Percentiles rank a stretch among this genome's conserved stretches.
Evolutionary conservation across 2,888 invertebrate genomes (phyloP).

Genomic region (Tipula vernalis): DNA sequence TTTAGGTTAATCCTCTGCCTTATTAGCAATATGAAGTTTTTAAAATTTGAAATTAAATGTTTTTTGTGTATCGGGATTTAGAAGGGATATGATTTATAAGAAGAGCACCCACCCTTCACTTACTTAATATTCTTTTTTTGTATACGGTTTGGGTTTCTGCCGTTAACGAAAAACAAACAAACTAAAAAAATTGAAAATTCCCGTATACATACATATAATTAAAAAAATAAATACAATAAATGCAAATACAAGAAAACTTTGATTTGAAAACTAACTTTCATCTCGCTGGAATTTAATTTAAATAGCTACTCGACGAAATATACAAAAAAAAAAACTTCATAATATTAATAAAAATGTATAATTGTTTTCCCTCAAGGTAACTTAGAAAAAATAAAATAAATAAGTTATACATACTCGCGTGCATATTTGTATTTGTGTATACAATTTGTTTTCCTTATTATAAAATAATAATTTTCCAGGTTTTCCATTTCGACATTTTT

Average conservation of each 20-base stretch:
- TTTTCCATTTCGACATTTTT: not conserved
- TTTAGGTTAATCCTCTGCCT: no score
- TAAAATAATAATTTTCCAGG: not conserved
- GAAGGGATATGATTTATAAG: no score
- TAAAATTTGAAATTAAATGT: no score
- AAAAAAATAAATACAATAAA: no score
- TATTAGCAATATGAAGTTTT: no score
- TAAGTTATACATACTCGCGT: not conserved
- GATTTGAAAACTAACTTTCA: not conserved
- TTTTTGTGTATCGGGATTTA: no score
- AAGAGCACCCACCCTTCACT: no score
- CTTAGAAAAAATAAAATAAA: not conserved
- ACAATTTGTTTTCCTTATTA: not conserved
- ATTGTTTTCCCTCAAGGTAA: not conserved
- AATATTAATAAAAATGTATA: not conserved
- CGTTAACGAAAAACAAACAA: no score
- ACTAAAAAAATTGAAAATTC: no score
- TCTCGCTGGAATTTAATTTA: not conserved
- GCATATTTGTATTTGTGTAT: not conserved
- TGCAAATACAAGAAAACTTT: not conserved
- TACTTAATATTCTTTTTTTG: no score
- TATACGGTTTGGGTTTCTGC: no score
- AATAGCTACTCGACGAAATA: not conserved
- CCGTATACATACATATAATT: no score
- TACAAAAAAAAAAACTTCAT: not conserved